A percentile compares a stretch with the other conserved stretches of the same genome.
Conservation (phyloP, 2,888 invertebrate genomes). For the Acanthosepion lycidas region DNA sequence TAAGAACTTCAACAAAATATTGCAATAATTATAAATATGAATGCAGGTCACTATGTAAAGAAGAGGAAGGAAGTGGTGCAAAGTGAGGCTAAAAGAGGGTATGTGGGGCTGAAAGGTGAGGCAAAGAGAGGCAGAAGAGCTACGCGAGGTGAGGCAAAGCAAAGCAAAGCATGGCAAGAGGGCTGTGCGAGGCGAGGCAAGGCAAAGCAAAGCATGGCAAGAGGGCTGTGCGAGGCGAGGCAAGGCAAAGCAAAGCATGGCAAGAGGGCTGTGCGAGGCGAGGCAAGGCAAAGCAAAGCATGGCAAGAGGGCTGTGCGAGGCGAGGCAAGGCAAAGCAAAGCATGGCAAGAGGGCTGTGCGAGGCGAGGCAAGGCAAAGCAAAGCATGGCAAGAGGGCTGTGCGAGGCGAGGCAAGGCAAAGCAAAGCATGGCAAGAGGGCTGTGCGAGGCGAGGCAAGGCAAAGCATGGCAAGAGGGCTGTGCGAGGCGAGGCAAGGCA, state of each 20-base stretch:
- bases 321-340: background rate
- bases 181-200: background rate
- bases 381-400: background rate
- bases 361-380: background rate
- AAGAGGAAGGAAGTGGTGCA: too few species aligned
- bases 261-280: accelerated
- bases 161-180: background rate
- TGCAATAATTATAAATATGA: too few species aligned
- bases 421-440: background rate
- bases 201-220: too few species aligned
- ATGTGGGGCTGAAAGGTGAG: background rate
- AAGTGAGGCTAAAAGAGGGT: too few species aligned
- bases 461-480: background rate
- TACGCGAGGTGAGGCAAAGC: background rate
- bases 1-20: too few species aligned
- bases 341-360: background rate
- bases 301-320: background rate
- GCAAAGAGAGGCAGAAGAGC: background rate
- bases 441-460: background rate
- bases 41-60: too few species aligned
- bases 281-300: background rate
- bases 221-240: background rate
- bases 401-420: background rate
- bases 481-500: background rate
- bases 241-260: background rate